Evolutionary conservation across 2,888 invertebrate genomes (phyloP), one percentile per base, ranked within the genome.

Genomic region (Papilio demoleus): DNA sequence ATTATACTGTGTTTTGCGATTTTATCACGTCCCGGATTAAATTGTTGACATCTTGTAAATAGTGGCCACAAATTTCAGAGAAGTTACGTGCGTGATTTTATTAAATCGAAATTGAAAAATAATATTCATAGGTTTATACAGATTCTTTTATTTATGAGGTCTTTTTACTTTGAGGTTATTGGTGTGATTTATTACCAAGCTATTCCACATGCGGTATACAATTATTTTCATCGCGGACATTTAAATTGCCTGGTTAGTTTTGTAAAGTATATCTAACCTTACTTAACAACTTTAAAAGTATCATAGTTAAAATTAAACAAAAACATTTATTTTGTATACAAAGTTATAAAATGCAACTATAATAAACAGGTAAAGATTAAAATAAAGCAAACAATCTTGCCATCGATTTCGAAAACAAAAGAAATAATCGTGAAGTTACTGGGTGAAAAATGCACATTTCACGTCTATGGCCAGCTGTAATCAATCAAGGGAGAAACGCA

Each of bases 1-100:
- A 70, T 79, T 75, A 80, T 77, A 68, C 81, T 75, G 73, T 72
- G 76, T 75, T 77, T 73, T 71, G 73, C 73, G 75, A 71, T 77
- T 76, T 69, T 68, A 77, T 79, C 80, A 80, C 79, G 79, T 77
- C 75, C 75, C 31, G 74, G 77, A 77, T 79, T 79, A 75, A 71
- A 70, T 60, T 59, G 68, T 68, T 68, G 64, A 64, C 64, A 50
- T 47, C 64, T 50, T 60, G 40, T 64, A 65, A 64, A 68, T 64
- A 64, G 50, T 68, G n/a, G 9, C 27, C 27, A 36, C 40, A 69
- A 60, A 65, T 69, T 61, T 67, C 38, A 19, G 14, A 2, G 27
- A 50, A 17, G 56, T 58, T 38, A 36, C 42, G 59, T 38, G 19
- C 42, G 61, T 61, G 42, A 61, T 45, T 17, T 61, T 61, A 61